Percentiles rank a stretch among this genome's conserved stretches.
Evolutionary conservation across 2,888 invertebrate genomes (phyloP).

Genomic region (Poecilobothrus nobilitatus): DNA sequence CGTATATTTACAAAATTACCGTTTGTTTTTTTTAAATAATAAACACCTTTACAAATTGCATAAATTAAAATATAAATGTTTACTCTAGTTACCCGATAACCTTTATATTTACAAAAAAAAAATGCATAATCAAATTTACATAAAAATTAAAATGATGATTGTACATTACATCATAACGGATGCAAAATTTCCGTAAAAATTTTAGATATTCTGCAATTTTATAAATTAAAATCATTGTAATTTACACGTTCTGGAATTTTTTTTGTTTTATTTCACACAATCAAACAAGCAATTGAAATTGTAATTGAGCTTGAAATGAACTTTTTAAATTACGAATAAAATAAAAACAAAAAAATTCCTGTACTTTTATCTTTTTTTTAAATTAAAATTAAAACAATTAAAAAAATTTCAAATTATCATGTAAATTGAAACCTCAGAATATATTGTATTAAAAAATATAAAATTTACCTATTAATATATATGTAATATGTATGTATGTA

Average conservation of each 20-base stretch:
- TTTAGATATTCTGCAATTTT: neutral
- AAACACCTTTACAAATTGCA: no score
- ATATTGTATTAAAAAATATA: neutral
- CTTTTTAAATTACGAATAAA: neutral
- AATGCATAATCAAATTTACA: neutral
- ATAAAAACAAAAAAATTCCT: neutral
- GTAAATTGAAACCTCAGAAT: neutral
- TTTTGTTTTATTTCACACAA: neutral
- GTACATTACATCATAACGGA: neutral
- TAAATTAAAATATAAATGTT: neutral
- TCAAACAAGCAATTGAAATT: neutral
- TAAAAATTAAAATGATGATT: neutral
- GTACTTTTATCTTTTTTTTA: no score
- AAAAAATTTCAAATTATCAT: neutral
- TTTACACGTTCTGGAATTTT: neutral
- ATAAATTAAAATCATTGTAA: neutral
- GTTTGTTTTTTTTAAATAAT: no score
- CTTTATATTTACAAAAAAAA: neutral
- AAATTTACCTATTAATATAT: no score
- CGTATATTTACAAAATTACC: no score
- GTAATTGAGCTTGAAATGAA: slow-evolving; percentile 1
- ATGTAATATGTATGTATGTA: no score
- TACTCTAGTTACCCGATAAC: neutral
- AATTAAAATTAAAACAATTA: neutral
- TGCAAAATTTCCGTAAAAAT: neutral